Conservation (phyloP, 1,140 invertebrate genomes). For the Thaumatotibia leucotreta region DNA sequence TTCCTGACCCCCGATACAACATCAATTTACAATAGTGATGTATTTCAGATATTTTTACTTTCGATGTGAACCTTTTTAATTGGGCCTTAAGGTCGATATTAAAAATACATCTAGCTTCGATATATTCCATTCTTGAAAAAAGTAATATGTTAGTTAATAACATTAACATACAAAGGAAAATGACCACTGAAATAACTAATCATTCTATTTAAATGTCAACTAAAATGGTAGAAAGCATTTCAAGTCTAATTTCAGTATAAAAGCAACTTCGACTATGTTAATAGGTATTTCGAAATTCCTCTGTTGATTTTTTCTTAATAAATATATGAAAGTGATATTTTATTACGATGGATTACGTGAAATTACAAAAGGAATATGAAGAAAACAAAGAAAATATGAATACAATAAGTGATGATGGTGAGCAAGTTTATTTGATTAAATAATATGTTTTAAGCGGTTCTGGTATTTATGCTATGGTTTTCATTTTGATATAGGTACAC, state of each 20-base stretch:
- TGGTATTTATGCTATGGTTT: too few relatives aligned
- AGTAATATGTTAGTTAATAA: neutral
- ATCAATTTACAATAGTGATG: too few relatives aligned
- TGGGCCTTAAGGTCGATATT: neutral
- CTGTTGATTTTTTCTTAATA: neutral
- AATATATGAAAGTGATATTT: neutral
- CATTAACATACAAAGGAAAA: neutral
- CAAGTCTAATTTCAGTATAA: neutral
- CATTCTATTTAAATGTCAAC: neutral
- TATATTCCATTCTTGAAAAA: neutral
- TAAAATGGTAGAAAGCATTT: neutral
- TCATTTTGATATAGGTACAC: too few relatives aligned
- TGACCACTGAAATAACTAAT: neutral
- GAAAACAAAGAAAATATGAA: neutral
- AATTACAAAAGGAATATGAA: neutral
- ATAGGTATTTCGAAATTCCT: neutral
- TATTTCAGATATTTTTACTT: too few relatives aligned
- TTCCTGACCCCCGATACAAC: too few relatives aligned
- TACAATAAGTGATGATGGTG: neutral
- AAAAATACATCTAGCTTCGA: neutral
- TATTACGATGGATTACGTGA: neutral
- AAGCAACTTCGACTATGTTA: neutral
- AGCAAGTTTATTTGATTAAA: too few relatives aligned
- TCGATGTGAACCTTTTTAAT: too few relatives aligned
- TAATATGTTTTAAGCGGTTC: too few relatives aligned